Percentiles rank a stretch among this genome's conserved stretches.
These are phyloP conservation scores for Xanthorhoe designata DNA, from an alignment of 2,888 invertebrate species.

Conservation along the genomic window DNA sequence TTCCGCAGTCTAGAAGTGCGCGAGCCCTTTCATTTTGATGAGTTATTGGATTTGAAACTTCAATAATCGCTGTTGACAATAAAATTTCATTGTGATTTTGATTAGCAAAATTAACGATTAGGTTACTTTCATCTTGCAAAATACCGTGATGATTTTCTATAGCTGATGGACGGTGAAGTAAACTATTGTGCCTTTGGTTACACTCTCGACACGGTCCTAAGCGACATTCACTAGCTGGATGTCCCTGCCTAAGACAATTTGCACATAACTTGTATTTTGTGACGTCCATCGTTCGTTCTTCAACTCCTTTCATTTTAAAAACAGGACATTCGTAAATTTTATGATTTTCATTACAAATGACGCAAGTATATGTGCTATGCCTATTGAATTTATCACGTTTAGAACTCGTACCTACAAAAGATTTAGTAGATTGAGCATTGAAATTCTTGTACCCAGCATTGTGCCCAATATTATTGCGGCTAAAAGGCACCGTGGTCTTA, in stretches of 20 bases:
- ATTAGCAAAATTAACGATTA: neutral
- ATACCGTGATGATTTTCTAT: neutral
- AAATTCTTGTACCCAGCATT: neutral
- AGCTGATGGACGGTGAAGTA: neutral
- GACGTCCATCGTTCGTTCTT: neutral
- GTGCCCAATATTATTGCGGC: no score
- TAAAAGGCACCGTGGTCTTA: no score
- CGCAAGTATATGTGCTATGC: neutral
- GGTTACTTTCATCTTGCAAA: no score
- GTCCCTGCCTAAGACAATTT: neutral
- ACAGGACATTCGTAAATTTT: neutral
- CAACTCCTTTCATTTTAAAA: neutral
- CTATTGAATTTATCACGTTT: neutral
- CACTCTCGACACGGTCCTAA: neutral
- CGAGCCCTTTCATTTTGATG: conserved; percentile 2
- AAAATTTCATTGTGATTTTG: conserved; percentile 1
- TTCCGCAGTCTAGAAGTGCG: neutral
- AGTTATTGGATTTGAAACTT: neutral
- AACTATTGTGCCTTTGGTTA: neutral
- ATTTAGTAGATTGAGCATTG: neutral
- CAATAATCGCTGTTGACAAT: neutral
- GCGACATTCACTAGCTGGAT: neutral
- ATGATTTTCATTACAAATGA: neutral
- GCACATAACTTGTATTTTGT: neutral
- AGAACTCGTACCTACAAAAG: no score